These are phyloP conservation scores for Gallinago media DNA, from an alignment of 2,113 vertebrate genomes.

Conservation along the genomic window DNA sequence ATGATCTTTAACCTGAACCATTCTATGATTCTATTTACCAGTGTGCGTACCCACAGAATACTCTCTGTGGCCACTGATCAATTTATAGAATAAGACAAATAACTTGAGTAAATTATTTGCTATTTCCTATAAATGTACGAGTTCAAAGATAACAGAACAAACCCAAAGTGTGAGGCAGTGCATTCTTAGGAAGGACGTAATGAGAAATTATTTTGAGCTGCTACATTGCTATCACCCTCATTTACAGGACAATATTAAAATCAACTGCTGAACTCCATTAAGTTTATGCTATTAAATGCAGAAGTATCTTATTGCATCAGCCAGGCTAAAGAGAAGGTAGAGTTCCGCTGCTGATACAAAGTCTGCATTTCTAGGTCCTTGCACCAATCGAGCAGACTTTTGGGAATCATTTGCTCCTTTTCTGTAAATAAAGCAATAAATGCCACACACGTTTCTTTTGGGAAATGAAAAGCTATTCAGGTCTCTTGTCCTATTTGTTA, in stretches of 20 bases:
- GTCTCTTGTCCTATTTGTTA: not conserved
- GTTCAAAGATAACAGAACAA: not conserved
- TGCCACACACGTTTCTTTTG: not conserved
- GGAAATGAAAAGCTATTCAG: not conserved
- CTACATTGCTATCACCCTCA: not conserved
- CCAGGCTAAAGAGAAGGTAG: not conserved
- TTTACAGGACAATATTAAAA: not conserved
- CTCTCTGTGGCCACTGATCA: not conserved
- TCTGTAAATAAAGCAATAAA: not conserved
- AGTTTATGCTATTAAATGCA: not conserved
- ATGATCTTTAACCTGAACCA: too few species aligned
- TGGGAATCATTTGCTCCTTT: not conserved
- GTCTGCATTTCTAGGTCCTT: not conserved
- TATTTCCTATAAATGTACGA: constrained; percentile 4
- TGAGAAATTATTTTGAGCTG: not conserved
- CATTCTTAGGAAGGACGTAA: not conserved
- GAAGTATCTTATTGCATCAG: not conserved
- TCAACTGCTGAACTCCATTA: not conserved
- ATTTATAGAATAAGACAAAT: not conserved
- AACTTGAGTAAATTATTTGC: not conserved
- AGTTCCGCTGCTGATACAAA: not conserved
- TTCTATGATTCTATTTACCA: not conserved
- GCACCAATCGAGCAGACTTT: not conserved
- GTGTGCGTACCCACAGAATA: not conserved
- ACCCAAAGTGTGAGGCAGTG: not conserved